Evolutionary conservation across 2,113 vertebrate genomes (phyloP).

Genomic region (Elephantulus edwardii): DNA sequence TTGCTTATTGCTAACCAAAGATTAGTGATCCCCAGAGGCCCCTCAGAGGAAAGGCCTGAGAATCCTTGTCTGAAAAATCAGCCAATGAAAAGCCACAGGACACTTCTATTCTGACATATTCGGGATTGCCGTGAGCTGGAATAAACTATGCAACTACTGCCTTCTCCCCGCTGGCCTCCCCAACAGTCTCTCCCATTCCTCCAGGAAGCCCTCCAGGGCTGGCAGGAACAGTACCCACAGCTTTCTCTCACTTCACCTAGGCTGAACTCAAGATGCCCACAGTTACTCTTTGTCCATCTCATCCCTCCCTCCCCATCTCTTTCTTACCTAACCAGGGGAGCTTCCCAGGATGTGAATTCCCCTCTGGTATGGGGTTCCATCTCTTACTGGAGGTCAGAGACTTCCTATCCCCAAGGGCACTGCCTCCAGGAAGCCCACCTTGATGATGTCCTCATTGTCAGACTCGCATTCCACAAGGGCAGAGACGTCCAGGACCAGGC

Average conservation of each 20-base stretch:
- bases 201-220: not conserved
- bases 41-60: not conserved
- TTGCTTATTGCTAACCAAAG: not conserved
- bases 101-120: not conserved
- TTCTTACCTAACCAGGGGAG: not conserved
- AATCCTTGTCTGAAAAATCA: not conserved
- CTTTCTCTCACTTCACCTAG: not conserved
- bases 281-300: not conserved
- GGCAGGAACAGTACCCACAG: not conserved
- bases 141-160: not conserved
- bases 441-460: constrained; percentile 96
- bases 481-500: constrained; percentile 90
- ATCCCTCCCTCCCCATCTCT: not conserved
- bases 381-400: not conserved
- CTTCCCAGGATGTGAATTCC: not conserved
- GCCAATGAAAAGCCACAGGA: not conserved
- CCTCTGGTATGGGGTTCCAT: not conserved
- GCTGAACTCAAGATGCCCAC: too few relatives aligned
- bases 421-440: constrained; percentile 85
- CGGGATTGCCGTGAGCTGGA: not conserved
- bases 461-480: constrained; percentile 94
- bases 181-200: not conserved
- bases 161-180: not conserved
- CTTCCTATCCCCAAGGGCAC: not conserved
- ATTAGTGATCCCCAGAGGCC: not conserved